Base-by-base conservation (phyloP, 64 coral and sea anemone species). In the Porites australiensis region DNA sequence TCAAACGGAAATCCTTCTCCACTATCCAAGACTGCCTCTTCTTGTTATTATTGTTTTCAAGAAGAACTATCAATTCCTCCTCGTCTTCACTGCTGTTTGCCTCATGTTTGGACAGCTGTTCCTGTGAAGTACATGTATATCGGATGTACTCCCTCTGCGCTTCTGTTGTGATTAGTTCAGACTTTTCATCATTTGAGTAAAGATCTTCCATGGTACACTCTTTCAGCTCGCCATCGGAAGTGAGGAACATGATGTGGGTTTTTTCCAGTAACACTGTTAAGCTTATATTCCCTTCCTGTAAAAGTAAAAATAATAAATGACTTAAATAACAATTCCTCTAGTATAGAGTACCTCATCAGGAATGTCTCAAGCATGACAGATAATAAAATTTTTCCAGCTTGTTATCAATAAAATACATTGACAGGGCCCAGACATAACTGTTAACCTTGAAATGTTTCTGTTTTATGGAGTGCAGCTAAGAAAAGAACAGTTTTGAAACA, bases 121-220 rank as follows among this genome's bases (percentile, higher is more conserved):
- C 98, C 77, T 87, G 63, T 18, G 98, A 99, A 37, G 27, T 37
- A 37, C 27, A 37, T 6, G 89, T 93, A 58, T 99, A 92, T 9
- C 98, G 91, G 59, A 99, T 99, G 89, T 99, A 96, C 68, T 89
- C 92, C 27, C 90, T 90, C 65, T 99, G 98, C 13, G 98, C 98
- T 59, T 99, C 98, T 71, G 98, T 99, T 47, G 92, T 84, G 59
- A 96, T 76, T 20, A 97, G 87, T 88, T 97, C 94, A 79, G 80
- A 83, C 58, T 93, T 91, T 47, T 93, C 76, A 70, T 82, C 79
- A 19, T 61, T 64, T 8, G 61, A 23, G 43, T 93, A 88, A 64
- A 98, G 87, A 93, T 98, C 90, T 80, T 93, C 87, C 3, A 88
- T 68, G 13, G 83, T 93, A 20, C 98, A 99, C 63, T 96, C 98